Evolutionary conservation across 1,140 invertebrate species (phyloP).

Genomic region (Drosophila tani): DNA sequence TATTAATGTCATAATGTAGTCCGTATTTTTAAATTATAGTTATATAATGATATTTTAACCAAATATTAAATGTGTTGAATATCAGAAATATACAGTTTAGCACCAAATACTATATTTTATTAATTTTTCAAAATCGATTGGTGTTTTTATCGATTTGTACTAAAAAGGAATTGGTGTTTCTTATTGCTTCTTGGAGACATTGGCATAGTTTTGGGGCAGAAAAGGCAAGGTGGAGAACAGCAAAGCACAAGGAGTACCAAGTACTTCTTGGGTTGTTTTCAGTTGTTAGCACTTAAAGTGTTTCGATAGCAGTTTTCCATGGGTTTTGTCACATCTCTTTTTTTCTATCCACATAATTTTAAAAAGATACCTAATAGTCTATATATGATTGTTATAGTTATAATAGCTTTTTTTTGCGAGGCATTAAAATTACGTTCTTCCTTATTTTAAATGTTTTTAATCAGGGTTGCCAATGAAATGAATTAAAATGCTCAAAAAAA

Average conservation of each 20-base stretch:
- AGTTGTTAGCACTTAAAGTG: constrained; percentile 31
- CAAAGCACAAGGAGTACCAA: constrained; percentile 15
- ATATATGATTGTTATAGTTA: background rate
- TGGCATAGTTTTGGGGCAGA: constrained; percentile 3
- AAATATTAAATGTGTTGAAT: constrained; percentile 13
- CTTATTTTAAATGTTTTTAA: constrained; percentile 1
- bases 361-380: background rate
- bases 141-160: constrained; percentile 1
- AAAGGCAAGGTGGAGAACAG: background rate
- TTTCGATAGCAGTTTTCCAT: background rate
- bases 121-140: background rate
- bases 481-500: background rate
- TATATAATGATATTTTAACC: constrained; percentile 13
- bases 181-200: constrained; percentile 8
- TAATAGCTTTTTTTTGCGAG: constrained; percentile 6
- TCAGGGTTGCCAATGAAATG: background rate
- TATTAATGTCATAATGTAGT: constrained; percentile 34
- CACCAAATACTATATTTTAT: constrained; percentile 11
- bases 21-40: constrained; percentile 10
- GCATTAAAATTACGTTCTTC: constrained; percentile 21
- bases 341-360: background rate
- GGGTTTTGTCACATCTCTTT: constrained; percentile 1
- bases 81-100: constrained; percentile 17
- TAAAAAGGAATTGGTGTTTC: background rate
- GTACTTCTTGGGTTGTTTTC: constrained; percentile 15